Base-by-base conservation (phyloP, 1,140 invertebrate species). In the Anastrepha ludens region DNA sequence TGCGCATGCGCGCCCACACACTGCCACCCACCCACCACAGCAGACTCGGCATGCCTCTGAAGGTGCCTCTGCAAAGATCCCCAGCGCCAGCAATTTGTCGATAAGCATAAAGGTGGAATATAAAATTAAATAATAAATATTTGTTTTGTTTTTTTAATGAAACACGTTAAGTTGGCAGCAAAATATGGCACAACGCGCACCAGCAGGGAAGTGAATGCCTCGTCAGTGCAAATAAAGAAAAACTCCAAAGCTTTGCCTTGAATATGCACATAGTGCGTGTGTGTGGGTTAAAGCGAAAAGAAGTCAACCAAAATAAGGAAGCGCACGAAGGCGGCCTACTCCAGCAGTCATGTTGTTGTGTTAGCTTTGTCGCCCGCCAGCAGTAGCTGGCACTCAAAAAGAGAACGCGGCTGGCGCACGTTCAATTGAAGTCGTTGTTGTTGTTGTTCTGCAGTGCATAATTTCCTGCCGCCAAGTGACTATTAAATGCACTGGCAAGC, bases 381-480 rank as follows among this genome's bases (percentile, higher is more conserved):
- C 41, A 44, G 41, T 15, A 5, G 60, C 60, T 13, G 67, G 13
- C 67, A 74, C 67, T 74, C 67, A 74, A 74, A 74, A 74, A 74
- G 11, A 74, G 67, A 74, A 74, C 67, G 67, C 67, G 41, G 13
- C 15, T 74, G 67, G 13, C 41, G 41, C 67, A 74, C 67, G 67
- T 74, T 39, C 67, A 74, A 44, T 44, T 44, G 67, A 17, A 41
- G 20, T n/a, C 6, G 67, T 74, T 74, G 41, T 74, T 47, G 39
- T 17, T 44, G 50, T 55, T 67, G 64, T 29, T 39, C 64, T 39
- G 29, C 8, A 13, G 44, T 74, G 67, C 29, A 74, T 74, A 55
- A 74, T 74, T 74, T 74, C 67, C 67, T 74, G 67, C 67, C 67
- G 67, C 67, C 41, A 47, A 74, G 67, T 74, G 67, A 74, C 67